Evolutionary conservation across 2,797 vertebrate species (phyloP), one percentile per base, ranked within the genome.

Genomic region (Nyctalus aviator): DNA sequence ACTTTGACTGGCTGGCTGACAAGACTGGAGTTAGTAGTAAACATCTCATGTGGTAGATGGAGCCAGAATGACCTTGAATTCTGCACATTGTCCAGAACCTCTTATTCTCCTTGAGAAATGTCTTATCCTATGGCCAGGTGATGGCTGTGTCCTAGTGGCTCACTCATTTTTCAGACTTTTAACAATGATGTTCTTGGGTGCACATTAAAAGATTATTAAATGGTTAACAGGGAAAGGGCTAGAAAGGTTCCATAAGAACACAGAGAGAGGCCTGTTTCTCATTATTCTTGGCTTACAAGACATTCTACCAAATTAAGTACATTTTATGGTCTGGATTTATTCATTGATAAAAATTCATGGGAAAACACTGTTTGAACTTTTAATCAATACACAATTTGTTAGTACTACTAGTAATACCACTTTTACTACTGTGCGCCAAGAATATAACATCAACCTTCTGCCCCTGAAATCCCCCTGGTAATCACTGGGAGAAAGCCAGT

Each of bases 321-420:
- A 14, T 87, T 94, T 96, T 90, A 78, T 79, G 13, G 27, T 85
- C 48, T 95, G 15, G 12, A 90, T 82, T 85, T 95, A 90, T 85
- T 85, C 6, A 64, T 12, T 91, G 57, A 93, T 93, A 79, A 85
- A 96, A 95, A 82, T 83, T 2, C 35, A 46, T 62, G 30, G 12
- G 18, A 75, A 93, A 92, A 89, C 20, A 73, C 32, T 35, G 76
- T 93, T 77, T 93, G 32, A 4, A 59, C 27, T 78, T 41, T 71
- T 84, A 93, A 92, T 94, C 76, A 91, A 93, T 87, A 90, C 0
- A 55, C 23, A 94, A 44, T 94, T 93, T 95, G 57, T 83, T 96
- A 91, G 35, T 55, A 68, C 18, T 59, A 57, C 30, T 68, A 44
- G 23, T 62, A 87, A 88, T 89, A 83, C 57, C 21, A 84, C 27